Conservation (phyloP, 1,140 invertebrate genomes). For the Eueides isabella region DNA sequence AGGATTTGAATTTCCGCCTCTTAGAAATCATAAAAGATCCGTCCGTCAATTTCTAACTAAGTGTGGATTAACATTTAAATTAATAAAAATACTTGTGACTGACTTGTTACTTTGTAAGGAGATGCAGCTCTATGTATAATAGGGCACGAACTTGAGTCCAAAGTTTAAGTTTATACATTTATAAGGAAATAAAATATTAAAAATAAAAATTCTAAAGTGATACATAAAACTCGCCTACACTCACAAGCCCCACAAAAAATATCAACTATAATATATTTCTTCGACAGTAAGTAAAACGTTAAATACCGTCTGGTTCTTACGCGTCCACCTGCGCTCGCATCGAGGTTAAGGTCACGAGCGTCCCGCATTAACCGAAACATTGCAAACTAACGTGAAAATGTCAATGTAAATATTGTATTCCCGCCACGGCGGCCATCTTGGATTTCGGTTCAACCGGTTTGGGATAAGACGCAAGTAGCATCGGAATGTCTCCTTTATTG, state of each 20-base stretch:
- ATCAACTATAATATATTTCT: not conserved
- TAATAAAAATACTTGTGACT: too few relatives aligned
- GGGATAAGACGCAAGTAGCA: conserved; percentile 50
- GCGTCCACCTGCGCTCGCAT: conserved; percentile 55
- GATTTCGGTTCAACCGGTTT: conserved; percentile 67
- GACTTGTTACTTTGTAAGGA: too few relatives aligned
- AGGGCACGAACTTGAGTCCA: too few relatives aligned
- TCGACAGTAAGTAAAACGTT: conserved; percentile 13
- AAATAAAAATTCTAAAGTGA: too few relatives aligned
- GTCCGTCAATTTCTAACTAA: too few relatives aligned
- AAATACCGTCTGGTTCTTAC: conserved; percentile 31
- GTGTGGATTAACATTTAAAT: too few relatives aligned
- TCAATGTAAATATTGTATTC: conserved; percentile 70
- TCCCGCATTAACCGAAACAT: conserved; percentile 61
- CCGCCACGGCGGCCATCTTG: conserved; percentile 66
- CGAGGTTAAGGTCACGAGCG: conserved; percentile 71
- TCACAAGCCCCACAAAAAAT: not conserved
- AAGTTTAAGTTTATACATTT: too few relatives aligned
- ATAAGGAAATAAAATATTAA: too few relatives aligned
- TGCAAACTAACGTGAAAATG: conserved; percentile 62
- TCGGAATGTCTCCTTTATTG: conserved; percentile 59
- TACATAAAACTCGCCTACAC: too few relatives aligned
- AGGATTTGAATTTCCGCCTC: too few relatives aligned
- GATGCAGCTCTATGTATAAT: too few relatives aligned
- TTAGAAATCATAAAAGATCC: too few relatives aligned